Evolutionary conservation across 2,888 invertebrate genomes (phyloP).

Genomic region (Acrocera orbiculus): DNA sequence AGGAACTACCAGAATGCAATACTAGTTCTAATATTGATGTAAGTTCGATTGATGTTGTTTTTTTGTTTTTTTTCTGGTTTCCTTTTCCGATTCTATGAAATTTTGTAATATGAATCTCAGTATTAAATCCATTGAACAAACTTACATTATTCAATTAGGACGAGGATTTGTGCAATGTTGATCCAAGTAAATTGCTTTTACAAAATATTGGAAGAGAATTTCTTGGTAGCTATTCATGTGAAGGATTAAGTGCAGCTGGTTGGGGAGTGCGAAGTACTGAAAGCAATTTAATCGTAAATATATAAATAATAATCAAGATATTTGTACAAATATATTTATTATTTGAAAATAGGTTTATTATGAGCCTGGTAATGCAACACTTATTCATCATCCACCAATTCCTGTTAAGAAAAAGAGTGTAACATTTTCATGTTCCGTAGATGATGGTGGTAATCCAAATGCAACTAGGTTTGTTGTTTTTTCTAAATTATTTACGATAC

Average conservation of each 20-base stretch:
- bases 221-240: slow-evolving; percentile 87
- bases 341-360: slow-evolving; percentile 31
- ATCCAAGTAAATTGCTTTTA: slow-evolving; percentile 68
- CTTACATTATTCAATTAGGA: slow-evolving; percentile 12
- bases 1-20: slow-evolving; percentile 67
- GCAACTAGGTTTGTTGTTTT: slow-evolving; percentile 26
- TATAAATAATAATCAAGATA: too few species aligned
- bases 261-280: slow-evolving; percentile 68
- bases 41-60: slow-evolving; percentile 6
- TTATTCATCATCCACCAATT: slow-evolving; percentile 53
- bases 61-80: neutral
- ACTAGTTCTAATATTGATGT: slow-evolving; percentile 7
- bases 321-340: slow-evolving; percentile 2
- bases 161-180: slow-evolving; percentile 62
- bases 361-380: slow-evolving; percentile 66
- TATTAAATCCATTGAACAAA: slow-evolving; percentile 1
- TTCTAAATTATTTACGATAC: too few species aligned
- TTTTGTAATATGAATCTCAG: slow-evolving; percentile 21
- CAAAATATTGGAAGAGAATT: slow-evolving; percentile 75
- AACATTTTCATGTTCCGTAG: slow-evolving; percentile 67
- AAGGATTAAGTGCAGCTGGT: slow-evolving; percentile 73
- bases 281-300: slow-evolving; percentile 52
- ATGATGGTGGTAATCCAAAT: slow-evolving; percentile 67
- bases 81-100: neutral
- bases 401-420: slow-evolving; percentile 71